These are phyloP conservation scores for Oncorhynchus mykiss DNA, from an alignment of 2,113 vertebrate species.

Conservation along the genomic window DNA sequence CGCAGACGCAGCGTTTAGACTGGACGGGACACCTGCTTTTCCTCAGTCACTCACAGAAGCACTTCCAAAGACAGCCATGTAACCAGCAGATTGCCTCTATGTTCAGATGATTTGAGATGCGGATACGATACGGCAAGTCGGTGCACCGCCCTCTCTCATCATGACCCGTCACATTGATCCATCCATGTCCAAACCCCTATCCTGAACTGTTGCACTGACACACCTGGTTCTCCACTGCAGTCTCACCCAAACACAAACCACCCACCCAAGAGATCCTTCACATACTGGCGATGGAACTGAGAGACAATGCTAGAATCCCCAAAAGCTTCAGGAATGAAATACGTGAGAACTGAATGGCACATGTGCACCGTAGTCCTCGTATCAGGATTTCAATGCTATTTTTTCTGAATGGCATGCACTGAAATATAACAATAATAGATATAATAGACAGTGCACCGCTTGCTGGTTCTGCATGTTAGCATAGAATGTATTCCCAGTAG, in stretches of 20 bases:
- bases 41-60: constrained; percentile 37
- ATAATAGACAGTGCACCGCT: constrained; percentile 22
- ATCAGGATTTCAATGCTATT: constrained; percentile 42
- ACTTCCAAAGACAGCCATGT: constrained; percentile 41
- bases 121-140: constrained; percentile 24
- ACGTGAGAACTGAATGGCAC: constrained; percentile 53
- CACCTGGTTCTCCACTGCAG: neutral
- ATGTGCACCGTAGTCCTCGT: constrained; percentile 66
- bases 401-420: constrained; percentile 14
- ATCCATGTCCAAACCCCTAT: neutral
- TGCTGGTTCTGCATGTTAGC: constrained; percentile 30
- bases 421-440: neutral
- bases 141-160: neutral
- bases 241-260: neutral
- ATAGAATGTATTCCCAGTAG: constrained; percentile 53
- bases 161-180: constrained; percentile 6
- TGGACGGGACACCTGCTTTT: neutral
- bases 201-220: neutral
- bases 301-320: constrained; percentile 40
- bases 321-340: constrained; percentile 20
- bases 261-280: neutral
- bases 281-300: constrained; percentile 34
- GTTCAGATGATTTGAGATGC: constrained; percentile 20
- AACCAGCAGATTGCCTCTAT: constrained; percentile 41
- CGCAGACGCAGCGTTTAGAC: no score